Conservation (phyloP, 2,888 invertebrate genomes). For the Tachina lurida region DNA sequence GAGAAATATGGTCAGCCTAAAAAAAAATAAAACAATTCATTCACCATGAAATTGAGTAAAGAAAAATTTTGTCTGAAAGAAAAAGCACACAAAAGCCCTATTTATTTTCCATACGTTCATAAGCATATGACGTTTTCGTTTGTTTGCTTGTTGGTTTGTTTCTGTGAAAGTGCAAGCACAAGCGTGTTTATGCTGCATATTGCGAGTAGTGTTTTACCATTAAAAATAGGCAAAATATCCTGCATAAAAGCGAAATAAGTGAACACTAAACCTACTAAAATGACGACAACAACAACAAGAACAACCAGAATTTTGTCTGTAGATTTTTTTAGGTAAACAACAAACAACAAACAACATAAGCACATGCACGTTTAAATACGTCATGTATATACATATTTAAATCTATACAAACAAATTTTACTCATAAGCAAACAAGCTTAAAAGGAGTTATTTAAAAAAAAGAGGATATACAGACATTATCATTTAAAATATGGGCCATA, state of each 20-base stretch:
- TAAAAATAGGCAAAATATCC: slow-evolving; percentile 61
- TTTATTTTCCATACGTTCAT: slow-evolving; percentile 16
- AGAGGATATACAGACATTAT: slow-evolving; percentile 30
- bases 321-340: slow-evolving; percentile 36
- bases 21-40: neutral
- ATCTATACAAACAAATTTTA: neutral
- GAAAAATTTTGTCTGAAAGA: slow-evolving; percentile 60
- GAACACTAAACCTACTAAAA: slow-evolving; percentile 40
- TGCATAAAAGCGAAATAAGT: slow-evolving; percentile 25
- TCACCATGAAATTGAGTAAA: slow-evolving; percentile 41
- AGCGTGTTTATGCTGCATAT: slow-evolving; percentile 32
- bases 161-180: slow-evolving; percentile 8
- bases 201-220: slow-evolving; percentile 37
- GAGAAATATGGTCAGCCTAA: slow-evolving; percentile 39
- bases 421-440: neutral
- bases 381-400: neutral
- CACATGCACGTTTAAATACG: neutral
- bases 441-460: slow-evolving; percentile 30
- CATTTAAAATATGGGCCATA: slow-evolving; percentile 41
- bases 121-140: neutral
- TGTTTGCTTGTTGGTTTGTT: neutral
- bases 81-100: slow-evolving; percentile 56
- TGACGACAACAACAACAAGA: slow-evolving; percentile 33
- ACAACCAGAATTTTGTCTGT: slow-evolving; percentile 2
- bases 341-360: slow-evolving; percentile 19